A percentile compares a stretch with the other conserved stretches of the same genome.
Conservation (phyloP, 64 coral and sea anemone genomes). For the Orbicella faveolata region DNA sequence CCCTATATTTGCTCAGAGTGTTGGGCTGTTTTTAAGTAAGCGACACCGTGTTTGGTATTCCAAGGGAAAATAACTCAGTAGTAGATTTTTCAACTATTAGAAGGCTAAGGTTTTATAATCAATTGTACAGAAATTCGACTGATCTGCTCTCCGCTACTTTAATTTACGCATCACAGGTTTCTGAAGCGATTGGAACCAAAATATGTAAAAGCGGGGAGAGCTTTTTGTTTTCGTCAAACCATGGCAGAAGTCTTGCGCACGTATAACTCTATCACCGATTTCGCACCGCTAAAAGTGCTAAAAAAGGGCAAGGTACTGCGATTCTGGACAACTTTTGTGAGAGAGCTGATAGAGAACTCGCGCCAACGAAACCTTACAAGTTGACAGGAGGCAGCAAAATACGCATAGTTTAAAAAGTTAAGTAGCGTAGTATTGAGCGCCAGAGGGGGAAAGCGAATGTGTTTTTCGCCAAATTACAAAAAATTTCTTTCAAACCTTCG, state of each 20-base stretch:
- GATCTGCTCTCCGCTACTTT: neutral
- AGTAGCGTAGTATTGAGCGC: neutral
- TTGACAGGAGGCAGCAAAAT: neutral
- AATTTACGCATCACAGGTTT: neutral
- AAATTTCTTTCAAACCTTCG: neutral
- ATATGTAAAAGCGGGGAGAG: slow-evolving; percentile 11
- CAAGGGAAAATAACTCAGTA: neutral
- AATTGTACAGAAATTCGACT: neutral
- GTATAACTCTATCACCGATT: neutral
- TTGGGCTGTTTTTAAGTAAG: neutral
- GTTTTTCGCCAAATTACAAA: neutral
- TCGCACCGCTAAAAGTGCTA: neutral
- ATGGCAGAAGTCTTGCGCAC: neutral
- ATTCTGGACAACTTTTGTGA: no score
- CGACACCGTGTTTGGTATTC: neutral
- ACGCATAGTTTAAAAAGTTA: neutral
- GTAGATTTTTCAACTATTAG: neutral
- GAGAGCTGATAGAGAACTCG: neutral
- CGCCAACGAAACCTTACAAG: neutral
- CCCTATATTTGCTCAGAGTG: neutral
- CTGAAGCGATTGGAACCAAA: neutral
- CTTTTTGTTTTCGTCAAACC: neutral
- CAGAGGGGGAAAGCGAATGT: no score
- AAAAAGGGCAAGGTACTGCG: neutral
- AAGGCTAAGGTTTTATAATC: neutral